Conservation (phyloP, 2,113 vertebrate species). For the Tiliqua scincoides region DNA sequence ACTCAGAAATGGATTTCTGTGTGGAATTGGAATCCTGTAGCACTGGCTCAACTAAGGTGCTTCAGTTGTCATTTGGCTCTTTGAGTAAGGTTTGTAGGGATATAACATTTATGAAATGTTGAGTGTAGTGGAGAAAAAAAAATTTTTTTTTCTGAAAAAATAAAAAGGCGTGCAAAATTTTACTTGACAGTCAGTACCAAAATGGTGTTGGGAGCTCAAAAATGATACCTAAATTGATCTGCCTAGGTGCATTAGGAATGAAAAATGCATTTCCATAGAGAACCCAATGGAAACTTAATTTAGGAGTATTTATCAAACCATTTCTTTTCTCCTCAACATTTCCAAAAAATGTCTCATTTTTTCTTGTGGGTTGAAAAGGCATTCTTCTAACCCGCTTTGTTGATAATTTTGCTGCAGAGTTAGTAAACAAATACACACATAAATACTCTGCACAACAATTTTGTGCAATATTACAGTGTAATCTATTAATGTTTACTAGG, state of each 20-base stretch:
- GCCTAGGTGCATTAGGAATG: neutral
- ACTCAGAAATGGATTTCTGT: neutral
- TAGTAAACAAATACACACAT: neutral
- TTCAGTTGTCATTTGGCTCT: neutral
- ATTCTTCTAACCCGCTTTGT: neutral
- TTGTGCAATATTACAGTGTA: neutral
- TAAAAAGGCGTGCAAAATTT: too few relatives aligned
- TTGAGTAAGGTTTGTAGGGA: neutral
- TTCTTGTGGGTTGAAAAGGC: neutral
- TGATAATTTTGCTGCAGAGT: neutral
- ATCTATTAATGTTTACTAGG: neutral
- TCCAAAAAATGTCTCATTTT: neutral
- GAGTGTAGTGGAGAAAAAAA: too few relatives aligned
- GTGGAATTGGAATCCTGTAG: neutral
- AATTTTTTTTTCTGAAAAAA: too few relatives aligned
- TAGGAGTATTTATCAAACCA: too few relatives aligned
- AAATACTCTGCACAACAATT: too few relatives aligned
- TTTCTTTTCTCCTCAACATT: neutral
- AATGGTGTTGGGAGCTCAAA: too few relatives aligned
- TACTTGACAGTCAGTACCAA: too few relatives aligned
- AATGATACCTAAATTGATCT: neutral
- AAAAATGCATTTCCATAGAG: neutral
- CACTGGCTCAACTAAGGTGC: neutral
- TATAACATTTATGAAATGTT: neutral
- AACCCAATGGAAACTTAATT: neutral